Evolutionary conservation across 2,888 invertebrate species (phyloP).

Genomic region (Poecilus cupreus): DNA sequence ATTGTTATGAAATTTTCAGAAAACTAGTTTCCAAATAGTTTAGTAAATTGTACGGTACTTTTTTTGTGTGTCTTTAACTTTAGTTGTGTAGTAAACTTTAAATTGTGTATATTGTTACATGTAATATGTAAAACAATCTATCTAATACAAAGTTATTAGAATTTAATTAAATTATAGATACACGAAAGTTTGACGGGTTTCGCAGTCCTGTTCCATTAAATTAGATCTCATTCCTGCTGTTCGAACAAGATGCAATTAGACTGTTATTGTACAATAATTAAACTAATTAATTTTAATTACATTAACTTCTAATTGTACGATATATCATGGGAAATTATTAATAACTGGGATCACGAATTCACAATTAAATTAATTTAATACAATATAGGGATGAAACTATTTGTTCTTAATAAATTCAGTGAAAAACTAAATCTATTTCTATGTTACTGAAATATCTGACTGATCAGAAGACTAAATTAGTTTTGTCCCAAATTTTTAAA

Average conservation of each 20-base stretch:
- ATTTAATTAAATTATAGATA: slow-evolving; percentile 17
- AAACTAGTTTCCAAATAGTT: too few relatives aligned
- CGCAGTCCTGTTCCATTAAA: slow-evolving; percentile 8
- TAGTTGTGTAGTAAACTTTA: too few relatives aligned
- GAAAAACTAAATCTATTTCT: background rate
- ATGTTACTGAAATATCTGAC: background rate
- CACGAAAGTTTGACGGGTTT: slow-evolving; percentile 1
- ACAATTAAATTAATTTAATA: background rate
- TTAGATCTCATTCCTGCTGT: slow-evolving; percentile 5
- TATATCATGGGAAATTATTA: slow-evolving; percentile 1
- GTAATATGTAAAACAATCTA: background rate
- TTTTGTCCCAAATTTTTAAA: background rate
- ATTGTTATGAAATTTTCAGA: too few relatives aligned
- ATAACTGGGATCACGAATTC: background rate
- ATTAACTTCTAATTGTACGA: background rate
- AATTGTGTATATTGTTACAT: too few relatives aligned
- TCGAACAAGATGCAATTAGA: slow-evolving; percentile 21
- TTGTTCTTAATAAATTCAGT: too few relatives aligned
- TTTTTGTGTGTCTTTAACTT: too few relatives aligned
- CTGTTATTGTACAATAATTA: slow-evolving; percentile 15
- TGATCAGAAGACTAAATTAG: background rate
- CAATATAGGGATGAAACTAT: background rate
- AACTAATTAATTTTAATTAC: slow-evolving; percentile 24
- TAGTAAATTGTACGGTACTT: too few relatives aligned
- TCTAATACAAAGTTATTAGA: background rate